Evolutionary conservation across 2,888 invertebrate species (phyloP).

Genomic region (Hydroisotoma schaefferi): DNA sequence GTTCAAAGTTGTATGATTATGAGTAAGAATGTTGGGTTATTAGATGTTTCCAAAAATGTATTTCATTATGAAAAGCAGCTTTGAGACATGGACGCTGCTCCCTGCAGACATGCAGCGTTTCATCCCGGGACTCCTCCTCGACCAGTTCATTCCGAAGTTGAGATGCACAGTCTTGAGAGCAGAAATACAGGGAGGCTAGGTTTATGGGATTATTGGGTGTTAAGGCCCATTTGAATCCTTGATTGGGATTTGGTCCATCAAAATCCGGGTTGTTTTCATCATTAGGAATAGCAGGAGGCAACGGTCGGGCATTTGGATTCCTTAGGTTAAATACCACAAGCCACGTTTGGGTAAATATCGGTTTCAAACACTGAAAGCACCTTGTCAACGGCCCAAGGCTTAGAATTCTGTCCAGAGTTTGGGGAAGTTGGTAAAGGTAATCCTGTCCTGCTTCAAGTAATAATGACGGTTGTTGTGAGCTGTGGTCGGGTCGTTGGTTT

Average conservation of each 20-base stretch:
- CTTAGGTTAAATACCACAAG: constrained; percentile 27
- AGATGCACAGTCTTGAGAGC: too few relatives aligned
- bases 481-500: background rate
- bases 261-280: constrained; percentile 19
- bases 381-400: too few relatives aligned
- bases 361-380: constrained; percentile 37
- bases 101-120: too few relatives aligned
- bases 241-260: background rate
- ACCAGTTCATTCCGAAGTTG: too few relatives aligned
- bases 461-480: background rate
- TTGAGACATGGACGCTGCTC: too few relatives aligned
- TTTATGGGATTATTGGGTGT: background rate
- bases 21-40: too few relatives aligned
- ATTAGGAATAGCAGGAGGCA: background rate
- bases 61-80: background rate
- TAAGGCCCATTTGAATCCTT: background rate
- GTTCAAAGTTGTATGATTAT: too few relatives aligned
- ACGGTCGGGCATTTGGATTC: background rate
- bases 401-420: too few relatives aligned
- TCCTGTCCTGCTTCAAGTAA: background rate
- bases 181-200: too few relatives aligned
- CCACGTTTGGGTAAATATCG: constrained; percentile 39
- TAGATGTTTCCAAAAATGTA: background rate
- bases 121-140: too few relatives aligned
- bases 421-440: too few relatives aligned